Base-by-base conservation (phyloP, 2,113 vertebrate species). In the Burhinus oedicnemus region DNA sequence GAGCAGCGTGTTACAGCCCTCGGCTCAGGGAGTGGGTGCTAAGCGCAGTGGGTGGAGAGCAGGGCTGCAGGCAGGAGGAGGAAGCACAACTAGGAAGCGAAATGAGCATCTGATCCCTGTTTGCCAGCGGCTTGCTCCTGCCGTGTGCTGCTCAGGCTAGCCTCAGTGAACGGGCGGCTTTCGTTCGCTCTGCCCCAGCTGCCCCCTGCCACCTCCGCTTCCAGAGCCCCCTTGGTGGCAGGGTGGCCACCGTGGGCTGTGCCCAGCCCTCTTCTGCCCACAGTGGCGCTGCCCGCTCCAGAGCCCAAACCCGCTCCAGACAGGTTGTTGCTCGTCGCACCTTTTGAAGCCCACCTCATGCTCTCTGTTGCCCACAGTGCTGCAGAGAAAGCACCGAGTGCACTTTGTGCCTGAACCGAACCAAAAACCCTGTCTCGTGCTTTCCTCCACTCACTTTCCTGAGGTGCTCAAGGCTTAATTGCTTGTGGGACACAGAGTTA, bases 181-280 rank as follows among this genome's bases (percentile, higher is more conserved):
- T 14, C 8, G 52, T 29, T 54, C 15, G 4, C 15, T 16, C 26
- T 54, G 52, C 52, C 52, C 52, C 15, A 54, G 16, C 57, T 42
- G n/a, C 23, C 26, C 30, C 36, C 27, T 4, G 2, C 40, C n/a
- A 15, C 26, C 49, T 22, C 32, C 2, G 1, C 52, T 65, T 34
- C 57, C 25, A 49, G 54, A 66, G 44, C 40, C 54, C 40, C 40
- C 51, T 36, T 1, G 1, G 58, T 29, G 32, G 26, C 54, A 22
- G 27, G 13, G 16, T 44, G 77, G 32, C 65, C 42, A 27, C 1
- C 2, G 13, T 0, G 0, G 55, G 27, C 19, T 13, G 34, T 4
- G 8, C 18, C 15, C 51, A n/a, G 66, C 40, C 40, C 8, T 57
- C n/a, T 40, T 29, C n/a, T 49, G 36, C 25, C 52, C 1, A 0